These are phyloP conservation scores for Hydrotaea cyrtoneurina DNA, from an alignment of 2,888 invertebrate genomes.

Conservation along the genomic window DNA sequence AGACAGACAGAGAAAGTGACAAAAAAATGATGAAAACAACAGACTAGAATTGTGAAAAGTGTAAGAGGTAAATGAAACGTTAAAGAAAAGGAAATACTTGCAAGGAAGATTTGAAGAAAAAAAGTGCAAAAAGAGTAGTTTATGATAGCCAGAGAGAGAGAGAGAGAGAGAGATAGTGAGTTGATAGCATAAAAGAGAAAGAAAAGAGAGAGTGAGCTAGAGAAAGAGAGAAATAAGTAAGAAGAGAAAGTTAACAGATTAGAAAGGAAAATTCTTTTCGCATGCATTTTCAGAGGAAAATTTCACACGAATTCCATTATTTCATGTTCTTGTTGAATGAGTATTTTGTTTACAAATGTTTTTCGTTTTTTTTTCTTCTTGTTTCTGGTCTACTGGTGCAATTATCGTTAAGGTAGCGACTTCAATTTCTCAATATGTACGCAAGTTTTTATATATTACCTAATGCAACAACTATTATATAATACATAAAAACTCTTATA, in stretches of 20 bases:
- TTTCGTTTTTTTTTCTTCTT: no score
- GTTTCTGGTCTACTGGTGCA: constrained; percentile 70
- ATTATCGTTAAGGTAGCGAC: no score
- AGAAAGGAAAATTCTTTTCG: constrained; percentile 2
- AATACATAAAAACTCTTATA: constrained; percentile 68
- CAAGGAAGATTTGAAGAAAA: not conserved
- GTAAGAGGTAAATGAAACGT: constrained; percentile 3
- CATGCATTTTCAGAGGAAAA: not conserved
- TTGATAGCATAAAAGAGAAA: constrained; percentile 36
- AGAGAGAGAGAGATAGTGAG: constrained; percentile 48
- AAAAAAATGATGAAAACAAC: constrained; percentile 1
- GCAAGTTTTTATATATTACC: constrained; percentile 56
- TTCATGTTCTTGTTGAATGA: constrained; percentile 63
- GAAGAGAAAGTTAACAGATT: constrained; percentile 33
- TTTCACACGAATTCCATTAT: constrained; percentile 8
- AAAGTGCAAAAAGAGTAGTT: not conserved
- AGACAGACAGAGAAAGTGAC: constrained; percentile 17
- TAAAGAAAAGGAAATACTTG: constrained; percentile 2
- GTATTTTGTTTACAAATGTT: constrained; percentile 69
- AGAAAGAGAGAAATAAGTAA: constrained; percentile 25
- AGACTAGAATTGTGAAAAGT: not conserved
- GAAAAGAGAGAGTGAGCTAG: constrained; percentile 32
- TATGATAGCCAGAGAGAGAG: constrained; percentile 7
- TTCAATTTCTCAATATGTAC: constrained; percentile 24
- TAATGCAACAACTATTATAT: constrained; percentile 58